Conservation (phyloP, 53 echinoderm and acorn worm genomes). For the Patiria pectinifera region DNA sequence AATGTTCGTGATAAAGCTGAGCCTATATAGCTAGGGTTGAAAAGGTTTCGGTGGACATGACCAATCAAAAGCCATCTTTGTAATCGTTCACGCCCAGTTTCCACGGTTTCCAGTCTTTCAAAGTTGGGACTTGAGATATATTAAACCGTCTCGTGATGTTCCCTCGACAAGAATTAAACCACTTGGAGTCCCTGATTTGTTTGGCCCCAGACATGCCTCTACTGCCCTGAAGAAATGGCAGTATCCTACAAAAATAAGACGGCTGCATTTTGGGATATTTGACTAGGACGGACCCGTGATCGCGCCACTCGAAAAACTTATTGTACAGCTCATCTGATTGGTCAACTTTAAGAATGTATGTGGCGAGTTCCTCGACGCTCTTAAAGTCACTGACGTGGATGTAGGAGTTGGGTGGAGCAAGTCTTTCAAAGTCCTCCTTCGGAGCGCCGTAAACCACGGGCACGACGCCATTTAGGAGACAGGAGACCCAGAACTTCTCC, state of each 20-base stretch:
- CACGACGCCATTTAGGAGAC: constrained; percentile 75
- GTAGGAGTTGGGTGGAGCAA: constrained; percentile 82
- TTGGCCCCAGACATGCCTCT: constrained; percentile 20
- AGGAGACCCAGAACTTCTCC: constrained; percentile 82
- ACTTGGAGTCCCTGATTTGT: constrained; percentile 61
- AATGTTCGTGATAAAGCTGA: too few relatives aligned
- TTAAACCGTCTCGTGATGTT: constrained; percentile 53
- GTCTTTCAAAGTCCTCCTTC: constrained; percentile 68
- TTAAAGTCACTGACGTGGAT: constrained; percentile 87
- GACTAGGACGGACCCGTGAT: constrained; percentile 49
- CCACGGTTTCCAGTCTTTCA: constrained; percentile 71
- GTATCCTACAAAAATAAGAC: constrained; percentile 74
- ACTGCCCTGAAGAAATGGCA: constrained; percentile 46
- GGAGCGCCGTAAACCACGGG: constrained; percentile 85
- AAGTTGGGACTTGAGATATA: constrained; percentile 3
- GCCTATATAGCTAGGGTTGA: not conserved
- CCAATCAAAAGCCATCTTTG: constrained; percentile 13
- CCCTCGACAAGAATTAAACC: constrained; percentile 76
- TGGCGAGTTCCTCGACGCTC: constrained; percentile 64
- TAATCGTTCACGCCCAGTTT: constrained; percentile 34
- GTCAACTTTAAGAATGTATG: constrained; percentile 71
- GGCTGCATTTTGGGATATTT: constrained; percentile 79
- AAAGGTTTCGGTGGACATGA: not conserved
- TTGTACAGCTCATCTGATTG: constrained; percentile 72
- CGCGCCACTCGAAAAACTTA: constrained; percentile 79